A percentile compares a stretch with the other conserved stretches of the same genome.
Conservation (phyloP, 2,113 vertebrate species). For the Misgurnus anguillicaudatus region DNA sequence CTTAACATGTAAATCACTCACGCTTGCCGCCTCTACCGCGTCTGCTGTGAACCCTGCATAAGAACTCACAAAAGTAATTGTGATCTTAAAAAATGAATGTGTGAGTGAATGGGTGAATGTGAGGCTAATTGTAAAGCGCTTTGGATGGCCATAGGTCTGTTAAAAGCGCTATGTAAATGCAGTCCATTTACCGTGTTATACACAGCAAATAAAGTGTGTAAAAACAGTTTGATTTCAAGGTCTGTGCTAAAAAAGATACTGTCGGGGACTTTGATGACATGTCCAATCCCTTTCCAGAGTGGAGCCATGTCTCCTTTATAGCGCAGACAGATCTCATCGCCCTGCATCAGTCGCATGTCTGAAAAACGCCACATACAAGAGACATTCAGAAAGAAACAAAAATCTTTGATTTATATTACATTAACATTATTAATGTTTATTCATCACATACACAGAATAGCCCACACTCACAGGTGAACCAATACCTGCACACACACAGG, state of each 20-base stretch:
- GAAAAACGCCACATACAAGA: conserved; percentile 42
- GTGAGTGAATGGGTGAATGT: no score
- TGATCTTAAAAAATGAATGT: no score
- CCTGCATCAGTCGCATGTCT: conserved; percentile 99
- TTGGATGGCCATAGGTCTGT: no score
- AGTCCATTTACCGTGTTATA: no score
- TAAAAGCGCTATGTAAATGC: no score
- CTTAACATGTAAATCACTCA: no score
- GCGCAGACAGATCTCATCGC: conserved; percentile 95
- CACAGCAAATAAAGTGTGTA: not conserved
- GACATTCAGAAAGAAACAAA: conserved; percentile 3
- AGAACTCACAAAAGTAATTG: no score
- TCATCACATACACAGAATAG: conserved; percentile 43
- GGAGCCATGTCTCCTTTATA: conserved; percentile 97
- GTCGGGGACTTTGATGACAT: conserved; percentile 98
- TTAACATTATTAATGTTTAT: conserved; percentile 19
- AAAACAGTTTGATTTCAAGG: not conserved
- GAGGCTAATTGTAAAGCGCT: no score
- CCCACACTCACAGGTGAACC: conserved; percentile 32
- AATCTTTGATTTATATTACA: not conserved
- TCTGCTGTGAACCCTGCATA: no score
- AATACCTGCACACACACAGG: not conserved
- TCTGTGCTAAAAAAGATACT: conserved; percentile 86
- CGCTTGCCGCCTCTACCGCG: no score
- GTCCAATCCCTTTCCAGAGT: conserved; percentile 95